Evolutionary conservation across 2,888 invertebrate species (phyloP), one percentile per base, ranked within the genome.

Genomic region (Catocala nupta): DNA sequence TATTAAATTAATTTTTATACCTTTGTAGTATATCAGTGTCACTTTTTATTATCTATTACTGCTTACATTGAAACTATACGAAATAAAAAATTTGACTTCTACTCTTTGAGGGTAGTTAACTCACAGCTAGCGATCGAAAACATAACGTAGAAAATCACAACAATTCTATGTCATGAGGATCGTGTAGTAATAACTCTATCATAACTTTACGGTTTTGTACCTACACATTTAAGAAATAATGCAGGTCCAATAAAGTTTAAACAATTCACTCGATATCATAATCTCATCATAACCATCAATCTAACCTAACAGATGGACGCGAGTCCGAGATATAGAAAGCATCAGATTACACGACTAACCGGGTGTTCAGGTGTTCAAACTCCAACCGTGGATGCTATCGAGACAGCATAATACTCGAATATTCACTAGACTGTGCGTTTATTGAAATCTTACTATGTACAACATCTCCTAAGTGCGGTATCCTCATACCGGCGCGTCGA

Each of bases 351-450:
- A 90, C 85, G 82, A 88, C 87, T 87, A 90, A 83, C 82, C 82
- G 61, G 73, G 64, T 74, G 70, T 76, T 84, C 84, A 81, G 85
- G 85, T 88, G 86, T 88, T 83, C 78, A 81, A 82, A 86, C 84
- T 86, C 85, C 90, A 86, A 89, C 88, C 87, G 89, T 87, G 88
- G 86, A 82, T 85, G 85, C 87, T 89, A 89, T 88, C 87, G 84
- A 90, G 90, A 91, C 88, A 86, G 88, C 90, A 89, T 92, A 92
- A 88, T 88, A 89, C 89, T 89, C 84, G 88, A 90, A 91, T 92
- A 93, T 87, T 87, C 91, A 90, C 93, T 94, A 93, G 86, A 93
- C 92, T 94, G 94, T 94, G 94, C 94, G 94, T 93, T 91, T 93
- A 91, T 92, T 92, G 91, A 91, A 77, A 90, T 91, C 86, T 84